phyloP scores from a whole-genome alignment of 2,888 invertebrate species.

The Drosophila pseudotakahashii region DNA sequence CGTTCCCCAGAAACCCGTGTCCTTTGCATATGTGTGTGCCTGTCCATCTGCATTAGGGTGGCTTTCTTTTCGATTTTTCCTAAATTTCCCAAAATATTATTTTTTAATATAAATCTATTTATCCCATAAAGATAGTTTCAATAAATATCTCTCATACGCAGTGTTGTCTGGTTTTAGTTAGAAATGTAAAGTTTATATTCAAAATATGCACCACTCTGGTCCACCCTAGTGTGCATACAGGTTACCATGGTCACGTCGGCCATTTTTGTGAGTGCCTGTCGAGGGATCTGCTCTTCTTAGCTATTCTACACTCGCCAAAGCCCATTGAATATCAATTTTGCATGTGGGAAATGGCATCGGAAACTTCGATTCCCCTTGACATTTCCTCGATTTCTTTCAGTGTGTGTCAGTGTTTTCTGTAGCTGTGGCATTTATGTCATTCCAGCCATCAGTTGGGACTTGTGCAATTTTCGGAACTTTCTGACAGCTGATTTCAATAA shows the following conservation, averaged over 20 bases:
- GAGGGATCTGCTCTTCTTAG: slow-evolving; percentile 15
- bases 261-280: slow-evolving; percentile 55
- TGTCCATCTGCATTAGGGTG: slow-evolving; percentile 27
- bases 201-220: neutral
- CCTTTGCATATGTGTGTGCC: slow-evolving; percentile 33
- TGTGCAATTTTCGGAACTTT: slow-evolving; percentile 64
- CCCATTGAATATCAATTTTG: slow-evolving; percentile 33
- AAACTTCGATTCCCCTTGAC: slow-evolving; percentile 15
- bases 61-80: neutral
- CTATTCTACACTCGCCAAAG: slow-evolving; percentile 21
- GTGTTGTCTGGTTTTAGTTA: neutral
- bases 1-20: slow-evolving; percentile 73
- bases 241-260: slow-evolving; percentile 70
- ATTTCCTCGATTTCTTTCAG: slow-evolving; percentile 26
- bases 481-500: slow-evolving; percentile 80
- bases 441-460: slow-evolving; percentile 61
- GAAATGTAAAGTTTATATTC: too few relatives aligned
- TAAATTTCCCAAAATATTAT: too few relatives aligned
- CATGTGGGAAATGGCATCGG: slow-evolving; percentile 53
- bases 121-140: too few relatives aligned
- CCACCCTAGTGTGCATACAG: slow-evolving; percentile 36
- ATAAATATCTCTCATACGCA: neutral
- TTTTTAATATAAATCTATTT: neutral
- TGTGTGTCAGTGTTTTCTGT: slow-evolving; percentile 9
- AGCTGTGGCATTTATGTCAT: slow-evolving; percentile 39